A percentile compares a stretch with the other conserved stretches of the same genome.
Conservation (phyloP, 2,888 invertebrate genomes). For the Drosophila kanekoi region DNA sequence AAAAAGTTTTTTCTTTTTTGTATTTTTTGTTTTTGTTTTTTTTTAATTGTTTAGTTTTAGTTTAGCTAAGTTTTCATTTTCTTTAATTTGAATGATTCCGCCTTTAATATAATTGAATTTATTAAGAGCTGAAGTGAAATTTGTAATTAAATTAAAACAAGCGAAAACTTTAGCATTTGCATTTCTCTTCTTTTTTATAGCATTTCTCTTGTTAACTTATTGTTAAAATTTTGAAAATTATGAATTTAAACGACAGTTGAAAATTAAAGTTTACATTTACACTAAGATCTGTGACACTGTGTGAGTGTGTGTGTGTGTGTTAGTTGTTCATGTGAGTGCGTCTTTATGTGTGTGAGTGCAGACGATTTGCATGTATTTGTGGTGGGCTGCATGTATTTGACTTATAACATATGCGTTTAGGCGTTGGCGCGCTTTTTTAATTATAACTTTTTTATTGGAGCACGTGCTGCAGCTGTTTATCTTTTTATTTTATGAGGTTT, state of each 20-base stretch:
- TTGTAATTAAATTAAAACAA: constrained; percentile 59
- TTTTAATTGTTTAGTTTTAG: constrained; percentile 42
- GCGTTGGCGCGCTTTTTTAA: constrained; percentile 22
- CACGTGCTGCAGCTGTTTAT: constrained; percentile 30
- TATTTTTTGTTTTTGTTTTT: constrained; percentile 42
- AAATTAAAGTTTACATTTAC: constrained; percentile 67
- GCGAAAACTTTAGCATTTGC: constrained; percentile 55
- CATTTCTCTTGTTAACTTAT: constrained; percentile 52
- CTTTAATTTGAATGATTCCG: constrained; percentile 47
- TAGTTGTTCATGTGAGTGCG: constrained; percentile 11
- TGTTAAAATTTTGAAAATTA: constrained; percentile 67
- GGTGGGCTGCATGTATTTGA: constrained; percentile 54
- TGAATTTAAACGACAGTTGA: constrained; percentile 59
- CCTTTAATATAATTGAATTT: constrained; percentile 45
- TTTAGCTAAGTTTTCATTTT: constrained; percentile 60
- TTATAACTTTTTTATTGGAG: constrained; percentile 22
- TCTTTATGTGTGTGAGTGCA: constrained; percentile 8
- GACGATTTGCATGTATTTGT: constrained; percentile 25
- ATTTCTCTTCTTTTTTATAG: constrained; percentile 49
- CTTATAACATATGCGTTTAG: constrained; percentile 49
- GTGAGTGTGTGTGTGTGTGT: constrained; percentile 44
- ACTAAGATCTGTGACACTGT: constrained; percentile 61
- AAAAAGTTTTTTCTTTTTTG: constrained; percentile 55
- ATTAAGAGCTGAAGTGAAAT: constrained; percentile 64
- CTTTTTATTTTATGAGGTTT: background rate